A percentile compares a stretch with the other conserved stretches of the same genome.
Conservation (phyloP, 2,797 vertebrate genomes). For the Ceryle rudis region DNA sequence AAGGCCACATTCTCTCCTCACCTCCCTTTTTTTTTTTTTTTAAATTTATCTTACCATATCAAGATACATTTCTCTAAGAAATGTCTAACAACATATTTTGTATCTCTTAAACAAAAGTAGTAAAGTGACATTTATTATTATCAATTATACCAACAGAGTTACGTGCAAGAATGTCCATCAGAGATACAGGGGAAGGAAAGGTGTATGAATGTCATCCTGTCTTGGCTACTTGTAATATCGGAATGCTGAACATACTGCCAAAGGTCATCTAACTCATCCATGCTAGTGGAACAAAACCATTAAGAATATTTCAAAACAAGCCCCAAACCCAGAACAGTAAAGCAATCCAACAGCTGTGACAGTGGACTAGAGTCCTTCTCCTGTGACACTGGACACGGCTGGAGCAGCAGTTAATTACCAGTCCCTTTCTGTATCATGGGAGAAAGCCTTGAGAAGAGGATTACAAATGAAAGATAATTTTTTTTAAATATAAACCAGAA, state of each 20-base stretch:
- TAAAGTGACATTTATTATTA: neutral
- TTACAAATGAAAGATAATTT: neutral
- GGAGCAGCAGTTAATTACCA: neutral
- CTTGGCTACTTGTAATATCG: neutral
- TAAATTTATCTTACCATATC: neutral
- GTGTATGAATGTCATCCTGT: neutral
- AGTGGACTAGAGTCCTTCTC: neutral
- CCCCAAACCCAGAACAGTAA: neutral
- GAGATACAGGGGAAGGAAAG: neutral
- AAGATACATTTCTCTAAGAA: neutral
- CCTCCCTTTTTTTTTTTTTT: neutral
- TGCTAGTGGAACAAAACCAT: neutral
- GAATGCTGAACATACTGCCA: neutral
- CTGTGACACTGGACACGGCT: neutral
- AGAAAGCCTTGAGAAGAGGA: neutral
- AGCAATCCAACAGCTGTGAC: neutral
- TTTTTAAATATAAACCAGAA: neutral
- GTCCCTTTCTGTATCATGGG: neutral
- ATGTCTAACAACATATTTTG: neutral
- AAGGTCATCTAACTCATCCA: neutral
- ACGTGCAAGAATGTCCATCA: neutral
- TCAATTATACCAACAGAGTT: neutral
- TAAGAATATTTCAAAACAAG: neutral
- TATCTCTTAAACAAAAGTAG: neutral
- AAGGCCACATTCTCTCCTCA: fast-evolving